Conservation (phyloP, 2,888 invertebrate species). For the Drosophila anomelani region DNA sequence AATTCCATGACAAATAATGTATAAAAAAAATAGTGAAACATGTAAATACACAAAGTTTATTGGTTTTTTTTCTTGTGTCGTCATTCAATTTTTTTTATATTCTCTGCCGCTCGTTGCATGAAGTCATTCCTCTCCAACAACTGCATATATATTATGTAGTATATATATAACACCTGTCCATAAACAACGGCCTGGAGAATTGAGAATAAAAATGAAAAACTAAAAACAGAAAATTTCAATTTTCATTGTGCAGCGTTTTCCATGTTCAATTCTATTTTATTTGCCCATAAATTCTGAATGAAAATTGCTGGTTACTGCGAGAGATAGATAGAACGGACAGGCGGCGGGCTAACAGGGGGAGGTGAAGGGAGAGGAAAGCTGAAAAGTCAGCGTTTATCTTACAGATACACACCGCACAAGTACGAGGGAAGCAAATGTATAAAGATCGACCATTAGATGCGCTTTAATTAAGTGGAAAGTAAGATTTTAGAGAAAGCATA, state of each 20-base stretch:
- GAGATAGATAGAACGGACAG: slow-evolving; percentile 10
- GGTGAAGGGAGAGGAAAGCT: neutral
- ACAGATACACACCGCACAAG: slow-evolving; percentile 50
- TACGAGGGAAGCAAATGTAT: neutral
- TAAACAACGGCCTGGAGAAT: slow-evolving; percentile 18
- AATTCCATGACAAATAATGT: slow-evolving; percentile 21
- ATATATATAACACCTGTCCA: slow-evolving; percentile 39
- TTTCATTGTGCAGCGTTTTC: slow-evolving; percentile 64
- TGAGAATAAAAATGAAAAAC: slow-evolving; percentile 40
- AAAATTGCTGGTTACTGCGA: slow-evolving; percentile 69
- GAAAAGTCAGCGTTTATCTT: slow-evolving; percentile 72
- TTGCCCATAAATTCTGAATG: slow-evolving; percentile 74
- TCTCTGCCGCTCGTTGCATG: slow-evolving; percentile 17
- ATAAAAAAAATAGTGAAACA: slow-evolving; percentile 8
- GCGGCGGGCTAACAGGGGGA: neutral
- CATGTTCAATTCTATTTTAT: slow-evolving; percentile 77
- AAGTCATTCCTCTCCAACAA: slow-evolving; percentile 39
- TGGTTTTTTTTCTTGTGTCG: neutral
- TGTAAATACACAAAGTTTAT: neutral
- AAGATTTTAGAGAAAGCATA: too few species aligned
- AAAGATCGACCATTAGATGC: slow-evolving; percentile 34
- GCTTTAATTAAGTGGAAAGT: slow-evolving; percentile 19
- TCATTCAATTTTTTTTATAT: neutral
- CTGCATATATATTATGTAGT: slow-evolving; percentile 19
- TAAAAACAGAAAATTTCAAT: slow-evolving; percentile 61